Base-by-base conservation (phyloP, 2,888 invertebrate genomes). In the Ochlodes sylvanus region DNA sequence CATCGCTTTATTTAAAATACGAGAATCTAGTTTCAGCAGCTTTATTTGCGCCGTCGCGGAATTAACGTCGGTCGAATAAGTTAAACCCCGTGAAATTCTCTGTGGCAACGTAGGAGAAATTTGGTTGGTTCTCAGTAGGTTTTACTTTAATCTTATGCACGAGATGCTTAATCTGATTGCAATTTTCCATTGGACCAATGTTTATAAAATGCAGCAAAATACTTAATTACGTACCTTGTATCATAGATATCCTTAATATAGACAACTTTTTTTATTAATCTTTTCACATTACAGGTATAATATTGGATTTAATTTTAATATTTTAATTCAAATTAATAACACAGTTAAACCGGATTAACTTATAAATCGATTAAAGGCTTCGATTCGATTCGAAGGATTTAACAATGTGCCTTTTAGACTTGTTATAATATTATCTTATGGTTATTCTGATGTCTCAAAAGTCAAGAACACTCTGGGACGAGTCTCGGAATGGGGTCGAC, bases 21-120 rank as follows among this genome's bases (percentile, higher is more conserved):
- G 17, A 42, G 34, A 60, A 66, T 21, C 55, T 38, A 47, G 67
- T 55, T 61, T 47, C 34, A 70, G 70, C 71, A 55, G 69, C 71
- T 69, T 69, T 71, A 74, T 73, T 75, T 73, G 61, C 72, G 69
- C 69, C 69, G 70, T 72, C 72, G 71, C 71, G 66, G 77, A 78
- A 78, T 79, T 77, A 76, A 75, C 72, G 74, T 72, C 69, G 69
- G 71, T 69, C 70, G 72, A 76, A 76, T 74, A 72, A 71, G 73
- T 74, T 73, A 76, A 78, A 71, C 73, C 69, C 69, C 68, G 70
- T 68, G 71, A 75, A 78, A 74, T 72, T 73, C 68, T 72, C 75
- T 73, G 71, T 69, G 64, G 70, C 72, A 73, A 74, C 75, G 73
- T 77, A 69, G 68, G 68, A 69, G 74, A 75, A n/a, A 76, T 80